These are phyloP conservation scores for Drosophila trapezifrons DNA, from an alignment of 1,140 invertebrate species.

Conservation along the genomic window DNA sequence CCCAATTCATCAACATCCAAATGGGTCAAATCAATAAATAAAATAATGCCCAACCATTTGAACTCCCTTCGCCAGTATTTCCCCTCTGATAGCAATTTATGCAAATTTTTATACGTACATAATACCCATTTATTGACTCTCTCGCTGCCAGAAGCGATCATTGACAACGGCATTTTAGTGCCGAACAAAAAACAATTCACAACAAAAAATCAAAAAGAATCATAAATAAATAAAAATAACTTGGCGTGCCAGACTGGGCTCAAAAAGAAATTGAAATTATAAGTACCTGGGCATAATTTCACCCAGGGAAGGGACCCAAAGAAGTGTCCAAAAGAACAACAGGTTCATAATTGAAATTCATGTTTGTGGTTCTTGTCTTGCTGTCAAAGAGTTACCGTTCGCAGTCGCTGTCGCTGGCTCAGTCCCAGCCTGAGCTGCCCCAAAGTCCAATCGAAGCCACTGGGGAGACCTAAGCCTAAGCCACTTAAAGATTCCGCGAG, in stretches of 20 bases:
- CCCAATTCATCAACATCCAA: conserved; percentile 50
- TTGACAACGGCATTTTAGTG: conserved; percentile 77
- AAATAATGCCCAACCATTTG: conserved; percentile 41
- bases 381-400: conserved; percentile 55
- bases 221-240: conserved; percentile 68
- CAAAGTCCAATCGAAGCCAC: conserved; percentile 54
- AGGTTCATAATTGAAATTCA: conserved; percentile 82
- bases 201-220: conserved; percentile 17
- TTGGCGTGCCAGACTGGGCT: conserved; percentile 64
- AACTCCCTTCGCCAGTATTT: conserved; percentile 15
- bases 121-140: conserved; percentile 70
- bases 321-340: conserved; percentile 76
- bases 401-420: neutral
- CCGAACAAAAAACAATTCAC: conserved; percentile 3
- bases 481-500: conserved; percentile 77
- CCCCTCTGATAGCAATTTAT: conserved; percentile 56
- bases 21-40: conserved; percentile 71
- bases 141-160: conserved; percentile 41
- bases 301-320: conserved; percentile 13
- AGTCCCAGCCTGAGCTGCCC: conserved; percentile 10
- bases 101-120: conserved; percentile 65
- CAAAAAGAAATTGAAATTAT: conserved; percentile 49
- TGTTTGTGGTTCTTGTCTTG: conserved; percentile 56
- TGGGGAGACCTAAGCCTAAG: conserved; percentile 7
- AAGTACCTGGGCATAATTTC: conserved; percentile 73